Conservation (phyloP, 2,113 vertebrate genomes). For the Notarius lentiginosus region DNA sequence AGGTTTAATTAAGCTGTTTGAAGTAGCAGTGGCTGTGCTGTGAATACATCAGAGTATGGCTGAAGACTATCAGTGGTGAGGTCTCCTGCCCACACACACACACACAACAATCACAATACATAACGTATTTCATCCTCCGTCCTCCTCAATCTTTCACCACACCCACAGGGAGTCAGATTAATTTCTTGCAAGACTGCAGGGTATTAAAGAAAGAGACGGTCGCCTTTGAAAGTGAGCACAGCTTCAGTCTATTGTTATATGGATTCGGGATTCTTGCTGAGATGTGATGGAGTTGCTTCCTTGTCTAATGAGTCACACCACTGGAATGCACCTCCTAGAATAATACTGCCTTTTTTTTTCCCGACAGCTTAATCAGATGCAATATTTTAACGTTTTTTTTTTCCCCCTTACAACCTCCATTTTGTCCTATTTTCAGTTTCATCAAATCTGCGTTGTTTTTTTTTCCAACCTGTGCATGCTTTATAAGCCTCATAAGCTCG, state of each 20-base stretch:
- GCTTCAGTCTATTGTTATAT: slow-evolving; percentile 22
- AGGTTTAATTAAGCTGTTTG: slow-evolving; percentile 48
- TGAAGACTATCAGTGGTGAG: slow-evolving; percentile 29
- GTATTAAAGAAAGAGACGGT: slow-evolving; percentile 37
- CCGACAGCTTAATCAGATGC: slow-evolving; percentile 23
- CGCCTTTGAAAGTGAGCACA: slow-evolving; percentile 31
- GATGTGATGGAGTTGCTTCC: slow-evolving; percentile 37
- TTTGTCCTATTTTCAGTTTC: slow-evolving; percentile 2
- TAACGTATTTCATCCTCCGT: neutral
- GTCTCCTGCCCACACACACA: neutral
- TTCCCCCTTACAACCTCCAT: neutral
- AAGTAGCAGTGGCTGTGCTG: neutral
- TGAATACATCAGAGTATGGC: slow-evolving; percentile 39
- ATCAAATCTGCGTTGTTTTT: neutral
- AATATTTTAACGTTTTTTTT: neutral
- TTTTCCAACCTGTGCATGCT: neutral
- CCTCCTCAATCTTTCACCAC: slow-evolving; percentile 15
- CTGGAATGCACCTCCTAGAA: slow-evolving; percentile 8
- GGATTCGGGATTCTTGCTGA: slow-evolving; percentile 22
- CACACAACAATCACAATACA: neutral
- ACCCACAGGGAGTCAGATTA: slow-evolving; percentile 46
- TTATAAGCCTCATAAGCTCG: neutral
- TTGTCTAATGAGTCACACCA: slow-evolving; percentile 15
- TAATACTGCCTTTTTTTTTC: slow-evolving; percentile 17
- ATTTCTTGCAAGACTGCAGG: slow-evolving; percentile 48